Percentiles rank a stretch among this genome's conserved stretches.
phyloP scores from a whole-genome alignment of 2,888 invertebrate species.

The Papilio protenor region DNA sequence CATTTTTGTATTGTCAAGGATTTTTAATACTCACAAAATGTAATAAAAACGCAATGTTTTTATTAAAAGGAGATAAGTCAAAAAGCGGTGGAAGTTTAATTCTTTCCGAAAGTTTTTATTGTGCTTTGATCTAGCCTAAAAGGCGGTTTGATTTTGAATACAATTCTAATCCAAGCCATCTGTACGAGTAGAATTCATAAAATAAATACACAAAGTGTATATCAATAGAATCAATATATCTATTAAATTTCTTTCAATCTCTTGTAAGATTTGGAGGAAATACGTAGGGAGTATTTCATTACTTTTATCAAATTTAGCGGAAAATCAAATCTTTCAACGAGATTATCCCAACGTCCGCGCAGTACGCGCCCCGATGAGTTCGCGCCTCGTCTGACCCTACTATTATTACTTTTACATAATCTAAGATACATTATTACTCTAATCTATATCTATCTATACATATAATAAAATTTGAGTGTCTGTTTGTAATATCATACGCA shows the following conservation, averaged over 20 bases:
- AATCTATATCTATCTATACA: too few relatives aligned
- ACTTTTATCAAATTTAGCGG: constrained; percentile 82
- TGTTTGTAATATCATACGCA: too few relatives aligned
- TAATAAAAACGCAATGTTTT: not conserved
- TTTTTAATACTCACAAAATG: not conserved
- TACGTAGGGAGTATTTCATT: constrained; percentile 77
- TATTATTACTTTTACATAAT: constrained; percentile 29
- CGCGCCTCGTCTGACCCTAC: constrained; percentile 42
- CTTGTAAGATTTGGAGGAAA: constrained; percentile 56
- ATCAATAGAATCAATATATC: constrained; percentile 51
- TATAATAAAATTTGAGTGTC: too few relatives aligned
- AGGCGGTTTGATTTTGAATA: not conserved
- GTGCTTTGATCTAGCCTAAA: not conserved
- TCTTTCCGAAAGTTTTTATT: not conserved
- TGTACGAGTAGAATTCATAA: constrained; percentile 14
- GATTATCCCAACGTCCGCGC: constrained; percentile 74
- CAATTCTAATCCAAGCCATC: not conserved
- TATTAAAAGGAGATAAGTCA: not conserved
- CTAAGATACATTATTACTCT: constrained; percentile 1
- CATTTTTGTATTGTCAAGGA: not conserved
- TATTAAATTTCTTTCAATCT: constrained; percentile 62
- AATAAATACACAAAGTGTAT: constrained; percentile 20
- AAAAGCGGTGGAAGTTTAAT: not conserved
- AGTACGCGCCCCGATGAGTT: constrained; percentile 43
- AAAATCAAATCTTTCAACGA: constrained; percentile 82